These are phyloP conservation scores for Whitmania pigra DNA, from an alignment of 1,140 invertebrate genomes.

Conservation along the genomic window DNA sequence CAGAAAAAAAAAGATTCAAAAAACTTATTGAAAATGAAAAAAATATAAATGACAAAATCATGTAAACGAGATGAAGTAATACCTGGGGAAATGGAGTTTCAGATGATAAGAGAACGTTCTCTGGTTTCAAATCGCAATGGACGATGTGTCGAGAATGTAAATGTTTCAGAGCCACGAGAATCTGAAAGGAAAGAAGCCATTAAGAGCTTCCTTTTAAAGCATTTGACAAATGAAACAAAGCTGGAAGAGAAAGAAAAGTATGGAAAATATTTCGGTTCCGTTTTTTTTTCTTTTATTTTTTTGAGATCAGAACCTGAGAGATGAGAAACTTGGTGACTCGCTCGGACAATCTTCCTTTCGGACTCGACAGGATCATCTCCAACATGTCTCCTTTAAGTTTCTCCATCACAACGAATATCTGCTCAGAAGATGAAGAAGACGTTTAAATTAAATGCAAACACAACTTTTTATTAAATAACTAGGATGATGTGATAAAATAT, in stretches of 20 bases:
- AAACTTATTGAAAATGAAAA: background rate
- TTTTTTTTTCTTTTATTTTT: background rate
- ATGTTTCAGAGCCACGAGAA: conserved; percentile 86
- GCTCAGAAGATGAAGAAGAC: conserved; percentile 9
- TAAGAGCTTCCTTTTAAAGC: conserved; percentile 57
- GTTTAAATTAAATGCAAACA: no score
- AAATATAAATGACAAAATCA: background rate
- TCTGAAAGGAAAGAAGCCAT: conserved; percentile 83
- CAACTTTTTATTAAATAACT: background rate
- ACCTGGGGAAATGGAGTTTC: conserved; percentile 81
- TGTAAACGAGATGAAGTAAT: background rate
- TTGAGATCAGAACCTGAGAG: conserved; percentile 56
- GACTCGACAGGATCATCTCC: conserved; percentile 93
- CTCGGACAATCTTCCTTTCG: conserved; percentile 76
- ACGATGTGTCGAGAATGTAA: conserved; percentile 96
- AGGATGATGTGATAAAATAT: no score
- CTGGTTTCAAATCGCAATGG: conserved; percentile 95
- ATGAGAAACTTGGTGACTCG: conserved; percentile 81
- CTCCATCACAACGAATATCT: conserved; percentile 54
- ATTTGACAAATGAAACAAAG: background rate
- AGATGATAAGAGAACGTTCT: conserved; percentile 85
- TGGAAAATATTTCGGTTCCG: no score
- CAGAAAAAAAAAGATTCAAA: no score
- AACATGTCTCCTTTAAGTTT: conserved; percentile 78
- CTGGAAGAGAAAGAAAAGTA: background rate